These are phyloP conservation scores for Fragum sueziense DNA, from an alignment of 2,888 invertebrate genomes.

Conservation along the genomic window DNA sequence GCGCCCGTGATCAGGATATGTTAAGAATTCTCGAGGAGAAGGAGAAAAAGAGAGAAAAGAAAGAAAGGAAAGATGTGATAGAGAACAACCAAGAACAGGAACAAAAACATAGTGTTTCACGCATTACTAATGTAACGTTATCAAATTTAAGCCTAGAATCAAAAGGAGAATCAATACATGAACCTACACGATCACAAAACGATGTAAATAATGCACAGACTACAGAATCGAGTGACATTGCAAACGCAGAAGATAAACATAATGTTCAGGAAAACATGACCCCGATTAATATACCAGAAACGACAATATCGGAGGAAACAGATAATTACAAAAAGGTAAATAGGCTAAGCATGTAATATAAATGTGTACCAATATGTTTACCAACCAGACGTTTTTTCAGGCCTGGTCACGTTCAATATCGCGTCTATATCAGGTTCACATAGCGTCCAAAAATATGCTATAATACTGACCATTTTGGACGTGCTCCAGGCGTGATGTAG, in stretches of 20 bases:
- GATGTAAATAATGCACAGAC: background rate
- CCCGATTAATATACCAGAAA: conserved; percentile 49
- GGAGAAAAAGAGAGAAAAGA: background rate
- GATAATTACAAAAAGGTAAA: background rate
- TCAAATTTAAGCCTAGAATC: background rate
- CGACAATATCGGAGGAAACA: background rate
- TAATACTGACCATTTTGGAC: too few relatives aligned
- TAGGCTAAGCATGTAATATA: too few relatives aligned
- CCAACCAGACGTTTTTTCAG: too few relatives aligned
- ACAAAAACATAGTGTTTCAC: too few relatives aligned
- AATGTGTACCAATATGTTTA: too few relatives aligned
- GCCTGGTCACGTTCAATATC: too few relatives aligned
- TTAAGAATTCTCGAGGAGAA: conserved; percentile 1
- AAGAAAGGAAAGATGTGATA: background rate
- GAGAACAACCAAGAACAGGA: background rate
- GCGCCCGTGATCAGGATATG: conserved; percentile 51
- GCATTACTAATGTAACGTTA: background rate
- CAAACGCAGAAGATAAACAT: conserved; percentile 18
- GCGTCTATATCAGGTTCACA: too few relatives aligned
- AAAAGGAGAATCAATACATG: background rate
- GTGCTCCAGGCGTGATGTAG: too few relatives aligned
- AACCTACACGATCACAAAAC: background rate
- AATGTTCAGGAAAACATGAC: conserved; percentile 48
- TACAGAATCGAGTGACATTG: background rate
- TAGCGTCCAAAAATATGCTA: too few relatives aligned